Evolutionary conservation across 2,797 vertebrate species (phyloP), one percentile per base, ranked within the genome.

Genomic region (Chelmon rostratus): DNA sequence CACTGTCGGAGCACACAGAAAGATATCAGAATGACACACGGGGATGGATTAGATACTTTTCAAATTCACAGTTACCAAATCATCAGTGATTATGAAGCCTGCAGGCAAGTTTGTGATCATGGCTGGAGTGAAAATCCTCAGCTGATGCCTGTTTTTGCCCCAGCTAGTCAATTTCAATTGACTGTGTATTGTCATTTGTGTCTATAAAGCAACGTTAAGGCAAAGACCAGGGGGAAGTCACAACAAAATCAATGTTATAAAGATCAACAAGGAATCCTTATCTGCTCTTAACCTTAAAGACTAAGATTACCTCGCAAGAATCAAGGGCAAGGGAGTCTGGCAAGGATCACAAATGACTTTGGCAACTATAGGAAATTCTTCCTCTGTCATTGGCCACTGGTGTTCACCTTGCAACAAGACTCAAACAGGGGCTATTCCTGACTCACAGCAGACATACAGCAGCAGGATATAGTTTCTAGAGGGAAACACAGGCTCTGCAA

Each of bases 381-480:
- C 81, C 68, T 88, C 75, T 84, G 76, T 76, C 82, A 79, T 93
- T 86, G 86, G 92, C 89, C 79, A 89, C 83, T 78, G 85, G 91
- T 93, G 91, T 88, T 91, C 89, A 90, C 94, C 91, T 79, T 89
- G 88, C 87, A 95, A 93, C 92, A 95, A 93, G 94, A 95, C 71
- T 93, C 91, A 94, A 93, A 89, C 91, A 92, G 90, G 88, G 94
- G 93, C 91, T 95, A 96, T 96, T 94, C 88, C 93, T 86, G 82
- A 94, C 93, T 87, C 62, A 87, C 91, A 42, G 40, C 40, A 42
- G 40, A 94, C 90, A 92, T 85, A 90, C 92, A 95, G 92, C 93
- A 95, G 80, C 89, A 93, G 91, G 92, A 94, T 93, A 94, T 87
- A 89, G 90, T 93, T 96, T 91, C 91, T 90, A 86, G 91, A 91